These are phyloP conservation scores for Phodopus roborovskii DNA, from an alignment of 2,113 vertebrate species.

Conservation along the genomic window DNA sequence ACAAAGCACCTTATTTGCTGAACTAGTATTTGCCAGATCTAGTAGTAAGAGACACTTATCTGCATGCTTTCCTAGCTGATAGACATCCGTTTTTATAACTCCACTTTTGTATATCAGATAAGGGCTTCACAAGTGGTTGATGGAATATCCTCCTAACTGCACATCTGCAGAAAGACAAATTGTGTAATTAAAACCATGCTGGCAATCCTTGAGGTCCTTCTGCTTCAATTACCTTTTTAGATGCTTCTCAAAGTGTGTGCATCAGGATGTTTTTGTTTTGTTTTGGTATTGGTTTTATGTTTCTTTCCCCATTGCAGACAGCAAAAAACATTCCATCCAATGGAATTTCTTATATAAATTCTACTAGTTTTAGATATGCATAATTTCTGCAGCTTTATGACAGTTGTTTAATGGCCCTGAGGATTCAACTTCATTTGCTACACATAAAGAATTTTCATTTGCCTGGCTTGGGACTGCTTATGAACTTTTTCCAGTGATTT, in stretches of 20 bases:
- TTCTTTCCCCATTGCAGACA: background rate
- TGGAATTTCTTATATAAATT: background rate
- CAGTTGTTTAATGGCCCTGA: background rate
- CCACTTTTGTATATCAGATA: background rate
- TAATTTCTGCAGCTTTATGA: background rate
- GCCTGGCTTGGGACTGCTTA: background rate
- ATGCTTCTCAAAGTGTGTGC: background rate
- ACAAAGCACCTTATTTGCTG: background rate
- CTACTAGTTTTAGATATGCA: constrained; percentile 14
- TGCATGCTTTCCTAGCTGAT: background rate
- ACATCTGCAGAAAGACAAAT: background rate
- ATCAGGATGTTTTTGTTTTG: background rate
- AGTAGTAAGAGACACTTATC: background rate
- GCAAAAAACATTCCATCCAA: background rate
- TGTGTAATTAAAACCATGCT: background rate
- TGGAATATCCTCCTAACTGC: background rate
- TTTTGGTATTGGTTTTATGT: too few species aligned
- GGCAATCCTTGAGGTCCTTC: background rate
- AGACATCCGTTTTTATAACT: background rate
- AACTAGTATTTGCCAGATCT: background rate
- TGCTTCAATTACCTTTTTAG: background rate
- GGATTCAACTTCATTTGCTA: background rate
- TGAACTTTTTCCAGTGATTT: background rate
- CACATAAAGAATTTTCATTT: background rate
- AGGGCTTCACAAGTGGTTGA: background rate